These are phyloP conservation scores for Drosophila mimica DNA, from an alignment of 2,888 invertebrate species.

Conservation along the genomic window DNA sequence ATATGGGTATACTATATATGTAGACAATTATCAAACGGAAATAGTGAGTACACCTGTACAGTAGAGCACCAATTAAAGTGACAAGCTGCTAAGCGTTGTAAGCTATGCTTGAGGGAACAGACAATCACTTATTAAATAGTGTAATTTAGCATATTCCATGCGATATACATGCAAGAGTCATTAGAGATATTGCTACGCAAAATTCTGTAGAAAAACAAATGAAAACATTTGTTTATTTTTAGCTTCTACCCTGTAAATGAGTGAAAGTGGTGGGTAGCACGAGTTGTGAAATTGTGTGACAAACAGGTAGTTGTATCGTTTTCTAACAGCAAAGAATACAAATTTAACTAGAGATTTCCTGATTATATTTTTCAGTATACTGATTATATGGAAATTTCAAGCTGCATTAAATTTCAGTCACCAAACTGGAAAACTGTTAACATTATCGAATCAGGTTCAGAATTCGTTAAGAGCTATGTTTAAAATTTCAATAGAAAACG, in stretches of 20 bases:
- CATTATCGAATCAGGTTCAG: background rate
- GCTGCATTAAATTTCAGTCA: background rate
- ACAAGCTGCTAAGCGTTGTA: constrained; percentile 6
- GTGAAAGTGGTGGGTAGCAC: background rate
- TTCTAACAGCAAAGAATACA: background rate
- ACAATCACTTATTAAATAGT: constrained; percentile 25
- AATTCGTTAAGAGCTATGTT: background rate
- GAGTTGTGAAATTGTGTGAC: background rate
- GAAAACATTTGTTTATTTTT: constrained; percentile 61
- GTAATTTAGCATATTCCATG: constrained; percentile 13
- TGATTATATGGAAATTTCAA: background rate
- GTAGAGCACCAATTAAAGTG: constrained; percentile 27
- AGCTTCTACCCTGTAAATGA: constrained; percentile 30
- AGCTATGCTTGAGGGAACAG: constrained; percentile 25
- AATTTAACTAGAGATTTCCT: background rate
- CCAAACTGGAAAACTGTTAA: background rate
- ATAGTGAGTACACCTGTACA: background rate
- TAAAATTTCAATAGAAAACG: background rate
- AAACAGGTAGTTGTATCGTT: background rate
- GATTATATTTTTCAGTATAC: too few species aligned
- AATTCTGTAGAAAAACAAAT: constrained; percentile 51
- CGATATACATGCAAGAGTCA: background rate
- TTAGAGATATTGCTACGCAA: constrained; percentile 12
- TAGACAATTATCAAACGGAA: constrained; percentile 24
- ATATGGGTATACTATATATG: constrained; percentile 10